Conservation (phyloP, 2,888 invertebrate genomes). For the Pemphredon lugubris region DNA sequence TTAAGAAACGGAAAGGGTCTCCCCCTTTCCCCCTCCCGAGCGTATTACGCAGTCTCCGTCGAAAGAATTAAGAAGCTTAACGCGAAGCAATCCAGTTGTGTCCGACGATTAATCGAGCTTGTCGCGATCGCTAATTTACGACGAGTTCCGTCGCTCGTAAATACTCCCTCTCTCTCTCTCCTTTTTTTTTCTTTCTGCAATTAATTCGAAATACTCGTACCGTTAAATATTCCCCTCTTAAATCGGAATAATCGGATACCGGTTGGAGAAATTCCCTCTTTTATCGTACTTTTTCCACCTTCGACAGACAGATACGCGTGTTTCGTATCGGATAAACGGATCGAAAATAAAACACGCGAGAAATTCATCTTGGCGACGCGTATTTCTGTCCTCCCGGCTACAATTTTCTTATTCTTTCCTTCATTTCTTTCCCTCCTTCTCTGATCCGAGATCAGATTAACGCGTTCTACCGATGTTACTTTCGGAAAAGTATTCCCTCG, state of each 20-base stretch:
- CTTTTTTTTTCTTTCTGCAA: too few species aligned
- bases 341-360: conserved; percentile 12
- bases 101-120: neutral
- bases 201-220: neutral
- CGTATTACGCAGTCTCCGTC: too few species aligned
- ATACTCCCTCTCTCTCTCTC: too few species aligned
- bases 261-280: neutral
- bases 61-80: too few species aligned
- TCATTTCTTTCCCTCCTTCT: neutral
- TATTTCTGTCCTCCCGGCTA: too few species aligned
- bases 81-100: neutral
- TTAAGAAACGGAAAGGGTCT: too few species aligned
- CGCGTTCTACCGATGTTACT: too few species aligned
- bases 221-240: neutral
- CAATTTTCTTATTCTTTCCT: too few species aligned
- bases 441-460: conserved; percentile 9
- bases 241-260: neutral
- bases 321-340: conserved; percentile 3
- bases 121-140: neutral
- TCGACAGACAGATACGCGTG: conserved; percentile 5
- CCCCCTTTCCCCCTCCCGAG: too few species aligned
- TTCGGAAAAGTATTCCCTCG: too few species aligned
- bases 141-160: neutral
- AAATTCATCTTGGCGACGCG: conserved; percentile 20
- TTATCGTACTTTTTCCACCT: conserved; percentile 1